A percentile compares a stretch with the other conserved stretches of the same genome.
Conservation (phyloP, 2,888 invertebrate species). For the Eristalinus aeneus region DNA sequence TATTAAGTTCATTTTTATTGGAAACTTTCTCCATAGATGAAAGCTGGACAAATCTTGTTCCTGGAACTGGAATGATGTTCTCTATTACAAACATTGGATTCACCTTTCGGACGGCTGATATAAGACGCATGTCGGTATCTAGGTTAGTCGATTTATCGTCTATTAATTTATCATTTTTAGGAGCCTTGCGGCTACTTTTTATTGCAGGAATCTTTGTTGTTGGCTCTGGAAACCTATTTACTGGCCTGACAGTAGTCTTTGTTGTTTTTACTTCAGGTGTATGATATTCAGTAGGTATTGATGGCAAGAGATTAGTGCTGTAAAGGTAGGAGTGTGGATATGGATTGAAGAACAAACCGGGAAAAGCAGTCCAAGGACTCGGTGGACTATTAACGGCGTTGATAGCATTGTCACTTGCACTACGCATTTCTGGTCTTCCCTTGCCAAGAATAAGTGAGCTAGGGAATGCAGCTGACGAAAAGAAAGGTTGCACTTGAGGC, state of each 20-base stretch:
- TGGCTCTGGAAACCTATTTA: constrained; percentile 72
- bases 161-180: constrained; percentile 32
- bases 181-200: constrained; percentile 24
- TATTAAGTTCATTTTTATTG: neutral
- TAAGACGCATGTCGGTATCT: constrained; percentile 74
- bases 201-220: constrained; percentile 72
- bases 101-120: constrained; percentile 76
- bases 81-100: constrained; percentile 78
- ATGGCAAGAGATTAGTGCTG: constrained; percentile 28
- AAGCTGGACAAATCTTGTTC: constrained; percentile 73
- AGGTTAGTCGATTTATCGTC: constrained; percentile 68
- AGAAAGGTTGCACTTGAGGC: constrained; percentile 72
- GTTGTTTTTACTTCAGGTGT: neutral
- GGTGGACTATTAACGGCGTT: constrained; percentile 6
- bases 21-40: constrained; percentile 56
- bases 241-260: constrained; percentile 63
- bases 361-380: constrained; percentile 22
- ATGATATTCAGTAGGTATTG: neutral
- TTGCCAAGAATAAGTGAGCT: constrained; percentile 16
- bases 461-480: constrained; percentile 32
- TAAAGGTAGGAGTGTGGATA: constrained; percentile 54
- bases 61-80: constrained; percentile 76
- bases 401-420: constrained; percentile 15
- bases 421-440: constrained; percentile 22
- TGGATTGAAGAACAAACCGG: constrained; percentile 47